Evolutionary conservation across 2,888 invertebrate genomes (phyloP).

Genomic region (Stramonita haemastoma): DNA sequence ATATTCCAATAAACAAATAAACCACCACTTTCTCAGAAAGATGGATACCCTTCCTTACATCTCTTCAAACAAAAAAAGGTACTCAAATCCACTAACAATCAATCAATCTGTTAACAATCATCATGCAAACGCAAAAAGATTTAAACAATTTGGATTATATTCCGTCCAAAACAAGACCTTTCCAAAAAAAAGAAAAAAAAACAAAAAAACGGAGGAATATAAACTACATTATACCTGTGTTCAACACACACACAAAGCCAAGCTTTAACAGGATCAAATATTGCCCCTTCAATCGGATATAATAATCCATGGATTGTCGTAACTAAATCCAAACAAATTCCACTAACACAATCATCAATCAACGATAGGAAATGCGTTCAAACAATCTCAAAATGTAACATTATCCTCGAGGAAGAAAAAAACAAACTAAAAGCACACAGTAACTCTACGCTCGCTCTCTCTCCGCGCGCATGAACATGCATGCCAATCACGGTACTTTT

Average conservation of each 20-base stretch:
- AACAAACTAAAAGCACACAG: too few species aligned
- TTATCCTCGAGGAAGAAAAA: too few species aligned
- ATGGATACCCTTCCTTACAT: neutral
- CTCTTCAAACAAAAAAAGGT: neutral
- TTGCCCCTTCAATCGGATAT: conserved; percentile 7
- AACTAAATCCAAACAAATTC: neutral
- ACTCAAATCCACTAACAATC: neutral
- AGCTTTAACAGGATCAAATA: conserved; percentile 11
- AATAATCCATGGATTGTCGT: conserved; percentile 5
- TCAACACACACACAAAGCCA: neutral
- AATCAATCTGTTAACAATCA: neutral
- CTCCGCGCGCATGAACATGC: too few species aligned
- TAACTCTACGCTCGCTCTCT: too few species aligned
- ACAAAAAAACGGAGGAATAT: neutral
- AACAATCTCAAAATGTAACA: too few species aligned
- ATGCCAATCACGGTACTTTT: too few species aligned
- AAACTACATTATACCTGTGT: conserved; percentile 1
- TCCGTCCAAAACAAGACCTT: neutral
- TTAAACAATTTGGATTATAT: neutral
- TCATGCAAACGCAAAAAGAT: neutral
- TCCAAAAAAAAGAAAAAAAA: neutral
- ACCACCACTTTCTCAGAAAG: neutral
- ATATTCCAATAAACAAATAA: neutral
- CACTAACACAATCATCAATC: too few species aligned
- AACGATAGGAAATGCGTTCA: too few species aligned